Evolutionary conservation across 2,113 vertebrate species (phyloP).

Genomic region (Phylloscopus trochiloides): DNA sequence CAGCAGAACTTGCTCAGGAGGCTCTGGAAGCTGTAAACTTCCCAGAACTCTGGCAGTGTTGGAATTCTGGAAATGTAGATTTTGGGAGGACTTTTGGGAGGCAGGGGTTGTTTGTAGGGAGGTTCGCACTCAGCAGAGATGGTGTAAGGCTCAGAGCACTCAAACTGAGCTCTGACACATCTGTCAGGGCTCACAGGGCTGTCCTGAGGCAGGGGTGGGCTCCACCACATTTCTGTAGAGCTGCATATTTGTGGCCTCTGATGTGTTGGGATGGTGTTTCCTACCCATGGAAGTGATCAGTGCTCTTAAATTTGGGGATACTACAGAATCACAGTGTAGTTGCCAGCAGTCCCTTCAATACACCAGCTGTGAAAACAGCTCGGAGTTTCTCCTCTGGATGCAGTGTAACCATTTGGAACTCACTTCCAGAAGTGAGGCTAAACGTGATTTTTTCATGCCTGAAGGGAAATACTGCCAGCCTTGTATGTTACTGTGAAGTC

Average conservation of each 20-base stretch:
- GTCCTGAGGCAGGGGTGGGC: neutral
- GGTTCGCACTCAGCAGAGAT: neutral
- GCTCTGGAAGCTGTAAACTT: neutral
- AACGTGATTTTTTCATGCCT: neutral
- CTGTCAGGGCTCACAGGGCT: neutral
- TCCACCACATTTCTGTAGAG: accelerated
- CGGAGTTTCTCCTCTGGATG: neutral
- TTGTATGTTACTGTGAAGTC: neutral
- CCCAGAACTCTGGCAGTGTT: neutral
- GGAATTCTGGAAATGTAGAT: no score
- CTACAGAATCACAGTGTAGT: neutral
- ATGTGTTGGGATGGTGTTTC: neutral
- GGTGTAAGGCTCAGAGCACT: neutral
- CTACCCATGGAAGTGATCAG: neutral
- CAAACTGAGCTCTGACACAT: neutral
- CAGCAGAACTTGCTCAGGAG: neutral
- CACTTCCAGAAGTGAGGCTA: neutral
- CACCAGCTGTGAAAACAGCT: neutral
- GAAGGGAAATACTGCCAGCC: neutral
- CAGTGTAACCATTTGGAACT: neutral
- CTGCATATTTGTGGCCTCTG: neutral
- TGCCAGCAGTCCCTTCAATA: neutral
- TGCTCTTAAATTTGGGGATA: neutral
- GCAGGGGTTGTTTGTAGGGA: neutral
- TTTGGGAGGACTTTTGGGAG: no score